Evolutionary conservation across 2,797 vertebrate genomes (phyloP), one percentile per base, ranked within the genome.

Genomic region (Channa striata): DNA sequence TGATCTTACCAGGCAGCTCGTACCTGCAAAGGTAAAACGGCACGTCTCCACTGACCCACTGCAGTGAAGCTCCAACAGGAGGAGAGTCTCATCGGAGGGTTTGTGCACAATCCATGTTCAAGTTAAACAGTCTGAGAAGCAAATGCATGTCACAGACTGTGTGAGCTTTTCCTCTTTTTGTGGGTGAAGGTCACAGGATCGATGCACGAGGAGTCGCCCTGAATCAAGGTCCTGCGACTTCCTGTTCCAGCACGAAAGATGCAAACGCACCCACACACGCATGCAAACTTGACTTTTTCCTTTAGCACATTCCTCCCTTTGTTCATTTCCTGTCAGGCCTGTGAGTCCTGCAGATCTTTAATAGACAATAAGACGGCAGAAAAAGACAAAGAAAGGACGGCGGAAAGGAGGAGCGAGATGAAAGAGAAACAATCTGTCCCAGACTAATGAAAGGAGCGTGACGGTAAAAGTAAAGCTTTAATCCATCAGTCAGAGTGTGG

Each of bases 401-500:
- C 50, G 54, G 44, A 25, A 11, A 56, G 68, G 43, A 68, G 68
- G 36, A 52, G 50, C 12, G 47, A 62, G 67, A 83, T 83, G 74
- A 81, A 82, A 84, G 70, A 59, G 69, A 74, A 74, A 65, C 74
- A 73, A 72, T 74, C 72, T 72, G 72, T 74, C 59, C 66, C 42
- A 13, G 48, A 65, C 74, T 72, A 67, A 83, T 80, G 80, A 82
- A 81, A 72, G 70, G 42, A 77, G 75, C n/a, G 4, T 11, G 56
- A 49, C 17, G 60, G 67, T 53, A 37, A 80, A 81, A 85, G 77
- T 54, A 80, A 83, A 84, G 79, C 69, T 88, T 83, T 82, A 78
- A 87, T 68, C 72, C 78, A 85, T 87, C 88, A 86, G 72, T 83
- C 36, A 46, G 67, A 68, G 12, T 2, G 48, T 6, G 46, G 71